A percentile compares a stretch with the other conserved stretches of the same genome.
These are phyloP conservation scores for Melikaiella ostensackeni DNA, from an alignment of 2,888 invertebrate genomes.

Conservation along the genomic window DNA sequence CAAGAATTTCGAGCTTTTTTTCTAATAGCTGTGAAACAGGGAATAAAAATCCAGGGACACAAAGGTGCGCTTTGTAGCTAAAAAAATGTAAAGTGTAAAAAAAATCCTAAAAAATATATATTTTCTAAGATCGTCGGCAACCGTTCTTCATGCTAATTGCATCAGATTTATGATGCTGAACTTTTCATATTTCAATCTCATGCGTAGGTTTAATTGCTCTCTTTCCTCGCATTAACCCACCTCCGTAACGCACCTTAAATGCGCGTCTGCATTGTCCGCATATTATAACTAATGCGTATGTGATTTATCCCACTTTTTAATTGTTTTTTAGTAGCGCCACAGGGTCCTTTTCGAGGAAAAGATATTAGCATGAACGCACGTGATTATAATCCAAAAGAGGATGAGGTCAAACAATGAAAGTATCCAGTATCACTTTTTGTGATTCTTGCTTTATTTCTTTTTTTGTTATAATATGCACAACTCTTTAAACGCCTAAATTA, in stretches of 20 bases:
- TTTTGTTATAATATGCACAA: no score
- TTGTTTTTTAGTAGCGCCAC: conserved; percentile 17
- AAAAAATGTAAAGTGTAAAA: no score
- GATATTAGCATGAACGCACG: conserved; percentile 28
- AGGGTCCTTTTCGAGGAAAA: conserved; percentile 31
- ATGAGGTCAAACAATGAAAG: conserved; percentile 18
- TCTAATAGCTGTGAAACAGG: no score
- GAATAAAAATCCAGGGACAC: no score
- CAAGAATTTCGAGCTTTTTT: no score
- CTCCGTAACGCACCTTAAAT: neutral
- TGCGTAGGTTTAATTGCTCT: conserved; percentile 46
- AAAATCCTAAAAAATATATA: no score
- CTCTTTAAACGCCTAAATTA: no score
- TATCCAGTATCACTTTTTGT: no score
- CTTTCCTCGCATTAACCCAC: conserved; percentile 40
- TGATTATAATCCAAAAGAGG: conserved; percentile 27
- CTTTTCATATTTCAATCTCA: conserved; percentile 48
- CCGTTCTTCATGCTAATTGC: conserved; percentile 51
- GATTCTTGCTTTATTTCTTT: no score
- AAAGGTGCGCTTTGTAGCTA: no score
- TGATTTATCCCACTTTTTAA: conserved; percentile 14
- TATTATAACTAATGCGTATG: conserved; percentile 20
- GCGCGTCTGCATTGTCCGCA: conserved; percentile 7
- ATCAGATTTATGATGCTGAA: conserved; percentile 44
- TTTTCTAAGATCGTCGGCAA: conserved; percentile 39